These are phyloP conservation scores for Podabrus alpinus DNA, from an alignment of 2,888 invertebrate species.

Conservation along the genomic window DNA sequence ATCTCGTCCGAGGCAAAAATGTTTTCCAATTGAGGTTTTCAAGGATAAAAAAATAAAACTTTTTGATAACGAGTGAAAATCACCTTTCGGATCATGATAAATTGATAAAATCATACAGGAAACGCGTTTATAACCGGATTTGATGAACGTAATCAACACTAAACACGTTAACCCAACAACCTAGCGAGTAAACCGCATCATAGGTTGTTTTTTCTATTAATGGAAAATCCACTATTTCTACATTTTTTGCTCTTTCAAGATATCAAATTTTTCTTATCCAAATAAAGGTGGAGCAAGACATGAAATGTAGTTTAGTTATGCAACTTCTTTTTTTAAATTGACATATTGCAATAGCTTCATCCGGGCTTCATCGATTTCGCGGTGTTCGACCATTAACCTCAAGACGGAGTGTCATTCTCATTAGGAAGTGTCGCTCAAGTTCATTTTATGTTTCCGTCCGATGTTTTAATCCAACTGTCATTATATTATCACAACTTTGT, in stretches of 20 bases:
- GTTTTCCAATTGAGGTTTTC: neutral
- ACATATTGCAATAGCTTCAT: neutral
- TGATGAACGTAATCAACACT: constrained; percentile 16
- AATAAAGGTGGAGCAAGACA: neutral
- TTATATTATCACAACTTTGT: neutral
- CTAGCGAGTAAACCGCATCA: constrained; percentile 15
- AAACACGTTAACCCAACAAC: constrained; percentile 15
- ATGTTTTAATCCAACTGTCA: neutral
- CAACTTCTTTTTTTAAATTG: neutral
- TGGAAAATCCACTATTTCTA: constrained; percentile 17
- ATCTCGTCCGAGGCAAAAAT: neutral
- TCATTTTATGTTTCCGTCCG: constrained; percentile 5
- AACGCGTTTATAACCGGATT: constrained; percentile 4
- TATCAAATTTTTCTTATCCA: neutral
- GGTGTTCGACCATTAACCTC: neutral
- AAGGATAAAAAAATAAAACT: neutral
- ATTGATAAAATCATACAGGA: neutral
- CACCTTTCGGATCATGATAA: neutral
- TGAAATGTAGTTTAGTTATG: neutral
- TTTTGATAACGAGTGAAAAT: neutral
- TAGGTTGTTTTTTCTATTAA: constrained; percentile 13
- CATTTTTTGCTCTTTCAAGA: neutral
- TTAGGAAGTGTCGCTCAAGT: neutral
- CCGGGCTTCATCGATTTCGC: neutral
- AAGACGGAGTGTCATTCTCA: neutral